Evolutionary conservation across 2,888 invertebrate genomes (phyloP).

Genomic region (Drosophila affinis): DNA sequence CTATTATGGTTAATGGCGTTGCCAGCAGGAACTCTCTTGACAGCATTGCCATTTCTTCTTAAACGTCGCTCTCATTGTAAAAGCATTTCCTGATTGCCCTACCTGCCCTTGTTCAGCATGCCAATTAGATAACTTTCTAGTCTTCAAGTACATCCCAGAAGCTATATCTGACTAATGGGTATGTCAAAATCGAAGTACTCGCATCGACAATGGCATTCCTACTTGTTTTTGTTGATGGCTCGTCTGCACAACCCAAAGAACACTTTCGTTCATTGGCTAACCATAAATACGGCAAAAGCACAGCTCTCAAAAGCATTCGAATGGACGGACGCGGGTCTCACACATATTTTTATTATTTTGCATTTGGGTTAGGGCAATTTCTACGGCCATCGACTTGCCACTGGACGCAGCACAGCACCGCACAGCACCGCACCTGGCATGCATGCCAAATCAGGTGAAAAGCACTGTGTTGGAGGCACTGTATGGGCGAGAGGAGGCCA

Average conservation of each 20-base stretch:
- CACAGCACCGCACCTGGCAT: conserved; percentile 49
- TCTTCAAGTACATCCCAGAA: neutral
- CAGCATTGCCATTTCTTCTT: neutral
- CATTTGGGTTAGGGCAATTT: conserved; percentile 72
- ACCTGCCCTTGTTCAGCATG: neutral
- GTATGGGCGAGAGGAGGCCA: too few species aligned
- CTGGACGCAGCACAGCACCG: conserved; percentile 16
- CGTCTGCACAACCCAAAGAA: conserved; percentile 48
- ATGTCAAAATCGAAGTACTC: neutral
- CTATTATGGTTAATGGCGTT: too few species aligned
- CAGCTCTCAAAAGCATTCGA: neutral
- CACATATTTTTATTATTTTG: conserved; percentile 45
- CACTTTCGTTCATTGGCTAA: conserved; percentile 57
- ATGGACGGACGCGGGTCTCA: conserved; percentile 2
- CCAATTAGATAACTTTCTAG: neutral
- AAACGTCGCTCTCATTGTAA: neutral
- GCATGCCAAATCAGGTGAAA: conserved; percentile 70
- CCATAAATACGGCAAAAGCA: conserved; percentile 2
- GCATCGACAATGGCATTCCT: neutral
- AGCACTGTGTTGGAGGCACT: conserved; percentile 21
- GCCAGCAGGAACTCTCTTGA: neutral
- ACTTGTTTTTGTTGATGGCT: neutral
- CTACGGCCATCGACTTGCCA: conserved; percentile 45
- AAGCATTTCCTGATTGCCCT: neutral
- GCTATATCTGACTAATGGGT: neutral